These are phyloP conservation scores for Columbina picui DNA, from an alignment of 2,113 vertebrate species.

Conservation along the genomic window DNA sequence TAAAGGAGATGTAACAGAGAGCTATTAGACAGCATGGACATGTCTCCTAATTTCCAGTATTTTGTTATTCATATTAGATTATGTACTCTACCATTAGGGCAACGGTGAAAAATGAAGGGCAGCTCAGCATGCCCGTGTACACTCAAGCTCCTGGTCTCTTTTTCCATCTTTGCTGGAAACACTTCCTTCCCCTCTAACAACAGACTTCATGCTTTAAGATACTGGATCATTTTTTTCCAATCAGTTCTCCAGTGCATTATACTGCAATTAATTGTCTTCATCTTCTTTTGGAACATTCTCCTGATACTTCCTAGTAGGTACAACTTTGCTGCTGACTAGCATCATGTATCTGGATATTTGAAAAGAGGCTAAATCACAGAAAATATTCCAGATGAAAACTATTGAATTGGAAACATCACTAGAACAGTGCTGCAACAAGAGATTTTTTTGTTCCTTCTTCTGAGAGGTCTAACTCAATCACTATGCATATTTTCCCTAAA, in stretches of 20 bases:
- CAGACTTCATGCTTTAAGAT: not conserved
- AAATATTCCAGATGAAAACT: not conserved
- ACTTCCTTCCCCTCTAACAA: not conserved
- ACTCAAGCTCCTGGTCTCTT: not conserved
- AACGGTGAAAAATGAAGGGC: not conserved
- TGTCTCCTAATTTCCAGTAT: not conserved
- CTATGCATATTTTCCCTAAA: not conserved
- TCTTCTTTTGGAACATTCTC: not conserved
- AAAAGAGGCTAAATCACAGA: not conserved
- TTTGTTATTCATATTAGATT: not conserved
- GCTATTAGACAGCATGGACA: not conserved
- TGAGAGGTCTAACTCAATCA: not conserved
- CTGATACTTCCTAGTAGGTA: not conserved
- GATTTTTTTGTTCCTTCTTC: not conserved
- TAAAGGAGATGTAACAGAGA: not conserved
- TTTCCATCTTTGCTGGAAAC: not conserved
- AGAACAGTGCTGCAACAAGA: not conserved
- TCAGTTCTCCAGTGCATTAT: not conserved
- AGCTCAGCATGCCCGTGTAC: not conserved
- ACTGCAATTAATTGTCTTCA: not conserved
- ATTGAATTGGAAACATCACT: not conserved
- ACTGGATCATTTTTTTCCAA: not conserved
- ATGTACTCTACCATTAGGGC: not conserved
- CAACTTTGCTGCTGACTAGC: not conserved
- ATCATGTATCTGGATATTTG: not conserved